These are phyloP conservation scores for Oscheius sp. DNA, from an alignment of 2,888 invertebrate genomes.

Conservation along the genomic window DNA sequence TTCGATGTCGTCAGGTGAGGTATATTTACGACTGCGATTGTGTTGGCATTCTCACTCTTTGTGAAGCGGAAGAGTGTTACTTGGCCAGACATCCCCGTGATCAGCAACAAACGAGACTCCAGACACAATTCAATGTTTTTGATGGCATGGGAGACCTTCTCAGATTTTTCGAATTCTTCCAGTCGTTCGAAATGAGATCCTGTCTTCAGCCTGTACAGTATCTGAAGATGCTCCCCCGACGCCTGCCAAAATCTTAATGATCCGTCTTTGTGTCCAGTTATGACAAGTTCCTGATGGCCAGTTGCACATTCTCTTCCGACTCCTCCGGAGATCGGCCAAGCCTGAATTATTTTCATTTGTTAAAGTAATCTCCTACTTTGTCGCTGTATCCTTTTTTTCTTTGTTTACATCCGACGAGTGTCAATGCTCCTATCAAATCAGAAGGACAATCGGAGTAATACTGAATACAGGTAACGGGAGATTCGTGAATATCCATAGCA, in stretches of 20 bases:
- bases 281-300: conserved; percentile 95
- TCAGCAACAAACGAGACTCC: conserved; percentile 87
- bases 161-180: conserved; percentile 46
- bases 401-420: conserved; percentile 83
- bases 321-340: conserved; percentile 96
- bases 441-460: conserved; percentile 98
- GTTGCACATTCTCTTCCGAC: conserved; percentile 94
- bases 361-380: too few relatives aligned
- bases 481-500: conserved; percentile 99
- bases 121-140: conserved; percentile 78
- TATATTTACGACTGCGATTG: conserved; percentile 74
- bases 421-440: conserved; percentile 96
- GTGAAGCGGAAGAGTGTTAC: conserved; percentile 94
- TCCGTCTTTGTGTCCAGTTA: conserved; percentile 90
- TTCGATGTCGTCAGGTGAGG: conserved; percentile 33
- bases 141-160: conserved; percentile 63
- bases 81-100: conserved; percentile 91
- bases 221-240: conserved; percentile 83
- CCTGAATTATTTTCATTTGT: too few relatives aligned
- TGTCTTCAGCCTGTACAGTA: conserved; percentile 75
- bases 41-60: conserved; percentile 82
- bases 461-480: conserved; percentile 93
- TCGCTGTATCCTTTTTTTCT: conserved; percentile 75
- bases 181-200: conserved; percentile 79
- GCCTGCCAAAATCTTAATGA: conserved; percentile 99